Conservation (phyloP, 2,113 vertebrate species). For the Notiomystis cincta region DNA sequence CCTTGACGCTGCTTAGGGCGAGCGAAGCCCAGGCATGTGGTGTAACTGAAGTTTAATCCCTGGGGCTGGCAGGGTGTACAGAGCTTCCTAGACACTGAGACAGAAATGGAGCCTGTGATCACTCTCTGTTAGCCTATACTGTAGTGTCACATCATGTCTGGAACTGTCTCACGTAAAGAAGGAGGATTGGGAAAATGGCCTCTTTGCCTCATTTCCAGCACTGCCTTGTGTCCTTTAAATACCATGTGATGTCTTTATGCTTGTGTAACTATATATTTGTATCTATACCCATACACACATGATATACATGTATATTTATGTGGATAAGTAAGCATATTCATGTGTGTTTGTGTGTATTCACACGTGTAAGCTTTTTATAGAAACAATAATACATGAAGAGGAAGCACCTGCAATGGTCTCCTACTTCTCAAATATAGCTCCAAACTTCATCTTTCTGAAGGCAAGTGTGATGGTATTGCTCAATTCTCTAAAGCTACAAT, state of each 20-base stretch:
- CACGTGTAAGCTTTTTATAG: neutral
- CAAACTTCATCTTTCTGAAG: neutral
- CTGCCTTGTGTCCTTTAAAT: neutral
- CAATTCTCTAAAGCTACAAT: neutral
- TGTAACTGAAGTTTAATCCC: neutral
- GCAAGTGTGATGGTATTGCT: neutral
- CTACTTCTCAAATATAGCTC: neutral
- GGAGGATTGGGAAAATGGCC: neutral
- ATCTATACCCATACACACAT: neutral
- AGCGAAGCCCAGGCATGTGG: neutral
- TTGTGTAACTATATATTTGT: neutral
- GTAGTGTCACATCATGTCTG: neutral
- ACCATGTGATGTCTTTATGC: neutral
- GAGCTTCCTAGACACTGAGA: neutral
- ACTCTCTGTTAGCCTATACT: neutral
- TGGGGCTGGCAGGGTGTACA: neutral
- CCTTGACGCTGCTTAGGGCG: neutral
- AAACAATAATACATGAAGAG: neutral
- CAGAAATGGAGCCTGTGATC: neutral
- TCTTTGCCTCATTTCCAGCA: neutral
- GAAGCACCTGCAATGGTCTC: neutral
- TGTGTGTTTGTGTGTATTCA: neutral
- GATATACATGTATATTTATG: neutral
- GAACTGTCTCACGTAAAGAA: neutral
- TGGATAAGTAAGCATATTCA: neutral